Evolutionary conservation across 2,888 invertebrate species (phyloP), one percentile per base, ranked within the genome.

Genomic region (Nomada goodeniana): DNA sequence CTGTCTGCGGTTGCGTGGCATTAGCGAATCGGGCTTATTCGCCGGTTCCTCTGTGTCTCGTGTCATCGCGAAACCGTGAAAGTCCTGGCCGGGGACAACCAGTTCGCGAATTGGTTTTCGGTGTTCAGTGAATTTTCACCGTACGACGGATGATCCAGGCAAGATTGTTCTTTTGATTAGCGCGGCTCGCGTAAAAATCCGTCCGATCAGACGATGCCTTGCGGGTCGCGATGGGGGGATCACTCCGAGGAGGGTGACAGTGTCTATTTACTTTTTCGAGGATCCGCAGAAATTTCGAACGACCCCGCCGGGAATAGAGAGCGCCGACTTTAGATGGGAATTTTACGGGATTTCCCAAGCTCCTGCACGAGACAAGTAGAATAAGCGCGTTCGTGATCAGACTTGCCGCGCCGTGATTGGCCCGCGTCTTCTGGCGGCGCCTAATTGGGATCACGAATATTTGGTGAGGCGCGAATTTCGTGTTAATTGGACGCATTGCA

Each of bases 1-100:
- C 73, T 77, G 87, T 88, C 87, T 88, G 87, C 87, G 87, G 87
- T 87, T 79, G 72, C 63, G 76, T 53, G 87, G 87, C 83, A 88
- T 88, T 88, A 88, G 78, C 87, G 78, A 87, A 85, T 83, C 84
- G 86, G 76, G 82, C 82, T 82, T 82, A 69, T 61, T 79, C 84
- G 59, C 68, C n/a, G 36, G 36, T 60, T 47, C 13, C 23, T 23
- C 64, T 42, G 42, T 44, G 63, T 26, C 55, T 11, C 69, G 75
- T 69, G 83, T 86, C 83, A 85, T 85, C 85, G 42, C 29, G 67
- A 63, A 65, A 50, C 76, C 67, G 76, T 83, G 63, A 77, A 86
- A 86, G 75, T 86, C 63, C 59, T 4, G 57, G 76, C 36, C 50
- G 73, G 67, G 73, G 72, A 23, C 23, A 74, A 71, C 74, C 64